Base-by-base conservation (phyloP, 1,140 invertebrate species). In the Eueides isabella region DNA sequence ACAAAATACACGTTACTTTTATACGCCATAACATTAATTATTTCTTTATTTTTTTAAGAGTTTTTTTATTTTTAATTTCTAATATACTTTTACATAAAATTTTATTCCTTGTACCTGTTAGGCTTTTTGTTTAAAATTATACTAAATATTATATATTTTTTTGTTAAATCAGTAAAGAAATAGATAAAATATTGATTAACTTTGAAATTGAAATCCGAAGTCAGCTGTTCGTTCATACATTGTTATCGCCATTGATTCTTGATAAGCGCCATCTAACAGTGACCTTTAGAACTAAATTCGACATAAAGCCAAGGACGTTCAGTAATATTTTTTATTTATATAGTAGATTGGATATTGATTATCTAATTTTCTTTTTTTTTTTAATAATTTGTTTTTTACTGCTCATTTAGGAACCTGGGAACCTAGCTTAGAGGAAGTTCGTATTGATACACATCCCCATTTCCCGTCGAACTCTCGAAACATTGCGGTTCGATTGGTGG, bases 191-290 rank as follows among this genome's bases (percentile, higher is more conserved):
- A 19, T 48, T 9, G 16, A 6, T 48, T 48, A 19, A 1, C 41
- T 48, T 48, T 3, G 41, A 48, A 2, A 48, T 19, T 48, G n/a
- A 19, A 48, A 48, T 9, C 0, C n/a, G n/a, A 48, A 48, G n/a
- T 55, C 48, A 55, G 48, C 48, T 55, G 48, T 55, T 55, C 19
- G 48, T 26, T 5, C 48, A n/a, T 26, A 55, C 19, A 55, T 26
- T 55, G 19, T 12, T 26, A 55, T 48, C 82, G 82, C 79, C 78
- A 87, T 87, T 84, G 71, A 72, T 73, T 74, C 63, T n/a, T 64
- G 65, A n/a, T 66, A 66, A 79, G 67, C 84, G 85, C 82, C 84
- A 86, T 84, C 87, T 87, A 68, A 71, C 70, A 78, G 73, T 66
- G 73, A 65, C 71, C 64, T 72, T 55, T 55, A 26, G 48, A 55